Conservation (phyloP, 2,113 vertebrate species). For the Labeo catla region DNA sequence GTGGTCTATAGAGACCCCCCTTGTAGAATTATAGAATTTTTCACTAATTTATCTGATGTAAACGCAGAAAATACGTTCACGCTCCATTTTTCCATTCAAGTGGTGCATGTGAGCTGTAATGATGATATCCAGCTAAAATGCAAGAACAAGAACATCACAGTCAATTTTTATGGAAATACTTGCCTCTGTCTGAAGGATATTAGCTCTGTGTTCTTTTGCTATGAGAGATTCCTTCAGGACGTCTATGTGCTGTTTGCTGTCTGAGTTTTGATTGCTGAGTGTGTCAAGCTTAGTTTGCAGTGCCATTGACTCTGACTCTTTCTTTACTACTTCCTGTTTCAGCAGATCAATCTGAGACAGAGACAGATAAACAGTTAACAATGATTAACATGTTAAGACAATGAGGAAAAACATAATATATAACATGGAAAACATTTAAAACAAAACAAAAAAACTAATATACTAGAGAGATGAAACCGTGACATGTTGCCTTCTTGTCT, state of each 20-base stretch:
- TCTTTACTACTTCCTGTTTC: slow-evolving; percentile 96
- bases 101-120: neutral
- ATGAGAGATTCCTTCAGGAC: slow-evolving; percentile 98
- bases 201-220: slow-evolving; percentile 96
- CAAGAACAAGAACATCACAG: neutral
- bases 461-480: neutral
- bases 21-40: no score
- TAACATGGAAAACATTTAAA: no score
- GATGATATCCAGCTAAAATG: neutral
- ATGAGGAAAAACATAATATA: neutral
- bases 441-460: neutral
- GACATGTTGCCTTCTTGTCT: no score
- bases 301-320: slow-evolving; percentile 96
- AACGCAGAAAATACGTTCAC: no score
- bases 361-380: slow-evolving; percentile 20
- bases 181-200: slow-evolving; percentile 93
- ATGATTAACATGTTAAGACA: neutral
- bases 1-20: no score
- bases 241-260: slow-evolving; percentile 98
- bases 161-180: neutral
- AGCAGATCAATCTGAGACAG: slow-evolving; percentile 88
- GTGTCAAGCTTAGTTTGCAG: slow-evolving; percentile 99
- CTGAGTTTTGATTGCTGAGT: slow-evolving; percentile 98
- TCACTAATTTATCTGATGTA: no score
- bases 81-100: no score